Percentiles rank a stretch among this genome's conserved stretches.
Conservation (phyloP, 2,113 vertebrate genomes). For the Rattus rattus region DNA sequence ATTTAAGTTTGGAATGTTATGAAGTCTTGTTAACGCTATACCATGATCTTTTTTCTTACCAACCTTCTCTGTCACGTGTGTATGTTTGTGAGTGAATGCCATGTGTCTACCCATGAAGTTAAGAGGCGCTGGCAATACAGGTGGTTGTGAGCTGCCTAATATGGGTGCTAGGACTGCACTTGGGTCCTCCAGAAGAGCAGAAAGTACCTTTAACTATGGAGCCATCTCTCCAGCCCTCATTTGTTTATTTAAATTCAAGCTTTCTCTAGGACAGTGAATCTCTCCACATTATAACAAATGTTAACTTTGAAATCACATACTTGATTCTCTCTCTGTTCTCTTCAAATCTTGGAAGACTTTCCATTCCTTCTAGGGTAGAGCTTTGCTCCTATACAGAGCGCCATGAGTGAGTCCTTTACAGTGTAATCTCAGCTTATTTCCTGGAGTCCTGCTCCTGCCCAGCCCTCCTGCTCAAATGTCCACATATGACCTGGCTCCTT, state of each 20-base stretch:
- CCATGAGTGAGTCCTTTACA: not conserved
- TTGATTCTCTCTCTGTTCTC: not conserved
- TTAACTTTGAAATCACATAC: not conserved
- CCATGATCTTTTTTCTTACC: not conserved
- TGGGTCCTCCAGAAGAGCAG: not conserved
- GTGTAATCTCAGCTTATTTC: not conserved
- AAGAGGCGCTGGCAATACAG: not conserved
- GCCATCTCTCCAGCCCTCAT: not conserved
- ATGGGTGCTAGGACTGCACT: not conserved
- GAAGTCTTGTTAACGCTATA: not conserved
- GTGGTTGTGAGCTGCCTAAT: not conserved
- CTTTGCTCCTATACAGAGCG: not conserved
- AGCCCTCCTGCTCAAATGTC: not conserved
- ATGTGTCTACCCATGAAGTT: too few species aligned
- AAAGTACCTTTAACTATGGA: not conserved
- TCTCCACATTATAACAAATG: not conserved
- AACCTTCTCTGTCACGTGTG: not conserved
- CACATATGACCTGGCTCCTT: not conserved
- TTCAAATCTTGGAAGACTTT: not conserved
- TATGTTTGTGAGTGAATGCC: not conserved
- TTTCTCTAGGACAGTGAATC: not conserved
- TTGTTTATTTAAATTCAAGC: not conserved
- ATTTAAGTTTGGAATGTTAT: not conserved
- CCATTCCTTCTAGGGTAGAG: not conserved
- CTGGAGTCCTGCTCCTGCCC: not conserved